phyloP scores from a whole-genome alignment of 1,140 invertebrate species.

The Mercenaria mercenaria region DNA sequence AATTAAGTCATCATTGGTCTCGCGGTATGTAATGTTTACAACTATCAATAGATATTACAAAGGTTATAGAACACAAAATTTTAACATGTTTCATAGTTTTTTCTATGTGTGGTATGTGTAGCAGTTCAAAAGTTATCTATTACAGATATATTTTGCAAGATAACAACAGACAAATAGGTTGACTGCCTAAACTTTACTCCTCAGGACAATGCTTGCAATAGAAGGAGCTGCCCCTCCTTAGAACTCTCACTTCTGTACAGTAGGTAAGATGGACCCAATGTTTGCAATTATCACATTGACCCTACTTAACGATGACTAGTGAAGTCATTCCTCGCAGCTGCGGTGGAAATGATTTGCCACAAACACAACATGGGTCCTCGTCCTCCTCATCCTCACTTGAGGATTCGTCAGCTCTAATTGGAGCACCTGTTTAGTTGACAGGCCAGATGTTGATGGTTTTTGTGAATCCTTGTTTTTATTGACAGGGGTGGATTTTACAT shows the following conservation, averaged over 20 bases:
- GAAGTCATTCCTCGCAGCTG: background rate
- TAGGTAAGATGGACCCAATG: conserved; percentile 42
- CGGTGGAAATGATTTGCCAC: background rate
- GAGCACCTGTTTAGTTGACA: background rate
- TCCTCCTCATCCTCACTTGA: background rate
- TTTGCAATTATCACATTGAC: conserved; percentile 40
- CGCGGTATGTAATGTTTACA: too few relatives aligned
- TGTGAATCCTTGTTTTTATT: background rate
- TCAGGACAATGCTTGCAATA: conserved; percentile 12
- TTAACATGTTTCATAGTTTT: too few relatives aligned
- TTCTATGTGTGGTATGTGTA: background rate
- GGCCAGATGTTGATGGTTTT: background rate
- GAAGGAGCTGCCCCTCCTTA: conserved; percentile 3
- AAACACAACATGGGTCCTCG: conserved; percentile 53
- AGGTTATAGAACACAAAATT: too few relatives aligned
- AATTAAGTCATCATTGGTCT: too few relatives aligned
- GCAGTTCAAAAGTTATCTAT: background rate
- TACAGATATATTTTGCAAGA: background rate
- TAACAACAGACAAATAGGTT: background rate
- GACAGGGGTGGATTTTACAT: background rate
- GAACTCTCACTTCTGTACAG: conserved; percentile 4
- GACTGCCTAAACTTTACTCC: background rate
- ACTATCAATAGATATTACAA: too few relatives aligned
- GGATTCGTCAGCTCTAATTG: background rate
- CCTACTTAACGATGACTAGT: conserved; percentile 43